Evolutionary conservation across 1,140 invertebrate genomes (phyloP).

Genomic region (Drepana arcuata): DNA sequence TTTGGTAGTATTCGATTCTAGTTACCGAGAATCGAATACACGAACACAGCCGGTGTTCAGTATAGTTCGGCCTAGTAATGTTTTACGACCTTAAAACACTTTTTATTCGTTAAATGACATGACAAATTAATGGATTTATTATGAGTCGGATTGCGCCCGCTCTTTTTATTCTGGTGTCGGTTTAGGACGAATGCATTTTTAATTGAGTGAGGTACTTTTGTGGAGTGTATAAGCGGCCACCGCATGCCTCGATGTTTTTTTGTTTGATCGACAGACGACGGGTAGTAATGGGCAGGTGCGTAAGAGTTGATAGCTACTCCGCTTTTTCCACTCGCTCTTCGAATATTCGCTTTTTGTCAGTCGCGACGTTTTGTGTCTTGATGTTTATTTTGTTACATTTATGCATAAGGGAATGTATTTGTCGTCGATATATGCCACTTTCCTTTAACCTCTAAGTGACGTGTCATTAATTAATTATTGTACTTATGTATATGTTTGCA

Average conservation of each 20-base stretch:
- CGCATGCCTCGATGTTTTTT: conserved; percentile 58
- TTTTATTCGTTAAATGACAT: conserved; percentile 64
- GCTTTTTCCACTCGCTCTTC: conserved; percentile 43
- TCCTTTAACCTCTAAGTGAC: too few species aligned
- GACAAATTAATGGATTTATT: conserved; percentile 71
- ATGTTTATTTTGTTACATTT: conserved; percentile 32
- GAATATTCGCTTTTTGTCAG: conserved; percentile 41
- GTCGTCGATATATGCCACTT: too few species aligned
- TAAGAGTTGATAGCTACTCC: conserved; percentile 56
- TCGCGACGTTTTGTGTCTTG: conserved; percentile 31
- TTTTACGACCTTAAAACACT: conserved; percentile 44
- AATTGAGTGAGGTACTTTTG: conserved; percentile 68
- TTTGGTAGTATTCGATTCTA: conserved; percentile 48
- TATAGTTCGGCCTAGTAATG: conserved; percentile 36
- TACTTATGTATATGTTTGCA: too few species aligned
- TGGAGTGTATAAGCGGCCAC: conserved; percentile 65
- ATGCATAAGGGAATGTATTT: too few species aligned
- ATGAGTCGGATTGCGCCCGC: conserved; percentile 51
- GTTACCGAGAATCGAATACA: conserved; percentile 47
- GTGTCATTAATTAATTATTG: too few species aligned
- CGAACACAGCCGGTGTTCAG: conserved; percentile 21
- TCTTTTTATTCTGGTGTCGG: conserved; percentile 51
- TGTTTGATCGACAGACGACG: conserved; percentile 67
- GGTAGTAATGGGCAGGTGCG: conserved; percentile 66
- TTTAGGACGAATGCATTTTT: conserved; percentile 68